Evolutionary conservation across 2,113 vertebrate species (phyloP), one percentile per base, ranked within the genome.

Genomic region (Acrocephalus arundinaceus): DNA sequence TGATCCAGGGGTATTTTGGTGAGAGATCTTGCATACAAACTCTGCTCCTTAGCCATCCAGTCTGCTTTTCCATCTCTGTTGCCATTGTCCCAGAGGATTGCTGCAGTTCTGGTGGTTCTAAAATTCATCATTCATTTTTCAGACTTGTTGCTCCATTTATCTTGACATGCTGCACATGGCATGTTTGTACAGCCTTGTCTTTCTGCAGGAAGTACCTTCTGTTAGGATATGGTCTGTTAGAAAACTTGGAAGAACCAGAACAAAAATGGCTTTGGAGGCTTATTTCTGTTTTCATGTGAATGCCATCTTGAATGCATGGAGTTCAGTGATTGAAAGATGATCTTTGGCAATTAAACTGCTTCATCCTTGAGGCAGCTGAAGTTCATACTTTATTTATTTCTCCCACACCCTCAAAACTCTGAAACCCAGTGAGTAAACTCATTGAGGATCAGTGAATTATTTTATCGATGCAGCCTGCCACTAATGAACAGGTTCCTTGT

Each of bases 391-490:
- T 58, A 9, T 51, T 37, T 57, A 22, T 77, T 45, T 25, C 15
- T 25, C 16, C 10, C 9, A 13, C 22, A 15, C 6, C 6, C 24
- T 68, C 39, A 65, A 61, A 93, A 55, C 19, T 48, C 39, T 51
- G 31, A 87, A 94, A 68, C 35, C 11, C n/a, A 65, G 27, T 1
- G 7, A 37, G 41, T 39, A 14, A 68, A 70, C 46, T 48, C 41
- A 27, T 6, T 63, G 66, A 71, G 67, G 61, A 15, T 19, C 27
- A 52, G 39, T 28, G 39, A 89, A 14, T 78, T 80, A 5, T 67
- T 75, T 35, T 16, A 25, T 74, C 2, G 12, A 7, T 5, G 1
- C 13, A 27, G 7, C 27, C 2, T 57, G 45, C 24, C 2, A 1
- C 28, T 88, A 14, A 18, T 39, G 2, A 75, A 27, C 41, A 41